Evolutionary conservation across 2,113 vertebrate genomes (phyloP).

Genomic region (Murina feae): DNA sequence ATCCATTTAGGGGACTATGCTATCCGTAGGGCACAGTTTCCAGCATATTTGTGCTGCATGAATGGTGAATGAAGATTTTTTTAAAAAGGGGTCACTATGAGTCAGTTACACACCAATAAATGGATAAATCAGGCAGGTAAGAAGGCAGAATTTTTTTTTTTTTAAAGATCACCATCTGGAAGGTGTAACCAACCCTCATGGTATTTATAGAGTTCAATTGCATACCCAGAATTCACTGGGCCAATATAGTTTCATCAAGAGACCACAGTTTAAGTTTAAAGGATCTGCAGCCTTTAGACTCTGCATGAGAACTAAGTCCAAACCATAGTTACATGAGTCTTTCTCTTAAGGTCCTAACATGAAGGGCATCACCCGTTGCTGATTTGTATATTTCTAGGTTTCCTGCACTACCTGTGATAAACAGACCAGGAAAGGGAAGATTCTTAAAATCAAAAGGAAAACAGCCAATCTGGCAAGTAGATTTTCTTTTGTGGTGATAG

Average conservation of each 20-base stretch:
- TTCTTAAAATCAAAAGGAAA: constrained; percentile 50
- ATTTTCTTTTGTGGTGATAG: constrained; percentile 23
- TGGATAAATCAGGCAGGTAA: neutral
- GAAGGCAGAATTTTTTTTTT: neutral
- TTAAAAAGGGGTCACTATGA: neutral
- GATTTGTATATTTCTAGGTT: constrained; percentile 26
- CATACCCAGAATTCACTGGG: neutral
- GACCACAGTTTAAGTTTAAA: neutral
- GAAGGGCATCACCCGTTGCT: neutral
- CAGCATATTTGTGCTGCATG: neutral
- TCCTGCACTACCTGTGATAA: constrained; percentile 53
- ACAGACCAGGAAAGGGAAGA: constrained; percentile 26
- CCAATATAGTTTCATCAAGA: neutral
- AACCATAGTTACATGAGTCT: constrained; percentile 15
- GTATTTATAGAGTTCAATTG: neutral
- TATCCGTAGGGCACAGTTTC: neutral
- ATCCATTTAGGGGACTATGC: rapidly evolving
- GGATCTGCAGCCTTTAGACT: neutral
- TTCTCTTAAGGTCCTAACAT: neutral
- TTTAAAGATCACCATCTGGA: neutral
- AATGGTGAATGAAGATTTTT: neutral
- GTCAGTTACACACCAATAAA: neutral
- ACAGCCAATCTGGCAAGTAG: neutral
- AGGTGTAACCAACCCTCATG: neutral
- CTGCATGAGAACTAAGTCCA: neutral